Evolutionary conservation across 2,113 vertebrate genomes (phyloP).

Genomic region (Uropsilus gracilis): DNA sequence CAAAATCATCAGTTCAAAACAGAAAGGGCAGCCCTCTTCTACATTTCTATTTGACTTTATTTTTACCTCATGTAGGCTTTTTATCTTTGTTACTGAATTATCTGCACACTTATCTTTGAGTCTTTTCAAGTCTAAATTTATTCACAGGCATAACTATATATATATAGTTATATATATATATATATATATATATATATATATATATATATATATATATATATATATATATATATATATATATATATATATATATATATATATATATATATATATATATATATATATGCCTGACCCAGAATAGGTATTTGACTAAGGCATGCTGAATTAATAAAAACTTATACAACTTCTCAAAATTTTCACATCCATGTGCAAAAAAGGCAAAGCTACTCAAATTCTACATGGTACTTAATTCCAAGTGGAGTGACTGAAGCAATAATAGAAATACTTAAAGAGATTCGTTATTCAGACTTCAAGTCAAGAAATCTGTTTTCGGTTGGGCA

Average conservation of each 20-base stretch:
- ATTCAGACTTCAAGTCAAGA: background rate
- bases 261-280: too few relatives aligned
- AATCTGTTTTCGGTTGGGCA: background rate
- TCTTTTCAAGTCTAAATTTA: background rate
- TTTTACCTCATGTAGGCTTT: background rate
- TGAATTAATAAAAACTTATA: background rate
- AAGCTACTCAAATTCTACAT: background rate
- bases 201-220: too few relatives aligned
- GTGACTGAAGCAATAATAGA: constrained; percentile 2
- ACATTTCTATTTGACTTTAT: background rate
- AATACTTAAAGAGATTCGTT: background rate
- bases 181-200: too few relatives aligned
- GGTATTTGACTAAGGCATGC: background rate
- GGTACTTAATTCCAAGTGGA: constrained; percentile 10
- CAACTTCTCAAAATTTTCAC: constrained; percentile 34
- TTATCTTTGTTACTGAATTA: background rate
- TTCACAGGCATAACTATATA: background rate
- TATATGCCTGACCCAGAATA: background rate
- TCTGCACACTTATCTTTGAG: background rate
- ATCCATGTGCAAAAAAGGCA: background rate
- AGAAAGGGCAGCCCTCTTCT: background rate
- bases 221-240: too few relatives aligned
- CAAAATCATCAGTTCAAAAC: constrained; percentile 2
- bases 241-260: too few relatives aligned
- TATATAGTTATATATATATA: too few relatives aligned